Evolutionary conservation across 2,113 vertebrate genomes (phyloP).

Genomic region (Eretmochelys imbricata): DNA sequence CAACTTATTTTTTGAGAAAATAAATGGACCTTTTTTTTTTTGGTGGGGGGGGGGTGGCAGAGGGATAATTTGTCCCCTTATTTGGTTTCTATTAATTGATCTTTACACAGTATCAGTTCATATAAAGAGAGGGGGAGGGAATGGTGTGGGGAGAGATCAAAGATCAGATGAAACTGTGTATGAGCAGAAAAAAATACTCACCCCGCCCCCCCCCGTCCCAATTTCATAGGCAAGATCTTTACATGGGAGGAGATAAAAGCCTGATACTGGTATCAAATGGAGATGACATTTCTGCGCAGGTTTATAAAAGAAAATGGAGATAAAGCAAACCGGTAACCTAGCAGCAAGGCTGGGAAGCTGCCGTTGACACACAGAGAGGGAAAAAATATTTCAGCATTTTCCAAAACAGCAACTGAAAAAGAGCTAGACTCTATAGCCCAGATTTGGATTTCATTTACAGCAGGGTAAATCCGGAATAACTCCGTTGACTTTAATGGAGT

Average conservation of each 20-base stretch:
- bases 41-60: too few relatives aligned
- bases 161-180: background rate
- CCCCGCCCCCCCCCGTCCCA: background rate
- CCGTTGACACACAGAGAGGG: background rate
- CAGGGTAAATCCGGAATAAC: background rate
- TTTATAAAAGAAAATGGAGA: background rate
- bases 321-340: background rate
- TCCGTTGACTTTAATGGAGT: accelerated
- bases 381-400: background rate
- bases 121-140: background rate
- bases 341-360: background rate
- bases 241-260: background rate
- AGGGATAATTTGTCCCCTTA: background rate
- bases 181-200: background rate
- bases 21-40: background rate
- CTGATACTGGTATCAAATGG: background rate
- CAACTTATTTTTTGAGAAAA: background rate
- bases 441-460: background rate
- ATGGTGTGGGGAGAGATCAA: background rate
- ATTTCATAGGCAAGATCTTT: background rate
- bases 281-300: background rate
- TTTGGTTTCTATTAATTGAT: background rate
- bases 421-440: background rate
- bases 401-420: background rate
- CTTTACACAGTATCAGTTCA: background rate